Conservation (phyloP, 2,113 vertebrate genomes). For the Anguilla rostrata region DNA sequence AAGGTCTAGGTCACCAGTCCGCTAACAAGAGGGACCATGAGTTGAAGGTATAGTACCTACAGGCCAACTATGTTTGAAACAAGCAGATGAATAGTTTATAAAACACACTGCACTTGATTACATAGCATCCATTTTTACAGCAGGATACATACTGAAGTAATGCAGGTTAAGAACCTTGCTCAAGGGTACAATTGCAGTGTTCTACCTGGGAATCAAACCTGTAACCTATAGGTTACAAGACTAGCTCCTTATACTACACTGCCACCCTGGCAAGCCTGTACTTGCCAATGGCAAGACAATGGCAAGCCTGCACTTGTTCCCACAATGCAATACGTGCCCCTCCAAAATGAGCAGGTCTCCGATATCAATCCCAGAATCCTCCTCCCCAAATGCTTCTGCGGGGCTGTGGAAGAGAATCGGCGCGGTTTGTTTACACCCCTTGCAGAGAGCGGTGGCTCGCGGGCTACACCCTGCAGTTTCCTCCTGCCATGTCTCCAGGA, state of each 20-base stretch:
- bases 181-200: no score
- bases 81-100: neutral
- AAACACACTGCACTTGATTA: neutral
- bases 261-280: no score
- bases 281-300: no score
- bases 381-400: neutral
- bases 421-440: neutral
- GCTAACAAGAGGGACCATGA: no score
- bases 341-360: neutral
- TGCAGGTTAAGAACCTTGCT: no score
- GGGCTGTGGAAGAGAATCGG: neutral
- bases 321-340: constrained; percentile 10
- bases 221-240: no score
- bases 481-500: neutral
- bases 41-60: no score
- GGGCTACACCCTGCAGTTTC: neutral
- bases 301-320: neutral
- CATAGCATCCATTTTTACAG: neutral
- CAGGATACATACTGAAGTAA: no score
- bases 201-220: no score
- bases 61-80: neutral
- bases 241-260: no score
- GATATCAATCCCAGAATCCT: constrained; percentile 1
- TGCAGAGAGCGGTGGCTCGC: neutral
- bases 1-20: no score